Base-by-base conservation (phyloP, 2,797 vertebrate species). In the Steatocranus sp. region DNA sequence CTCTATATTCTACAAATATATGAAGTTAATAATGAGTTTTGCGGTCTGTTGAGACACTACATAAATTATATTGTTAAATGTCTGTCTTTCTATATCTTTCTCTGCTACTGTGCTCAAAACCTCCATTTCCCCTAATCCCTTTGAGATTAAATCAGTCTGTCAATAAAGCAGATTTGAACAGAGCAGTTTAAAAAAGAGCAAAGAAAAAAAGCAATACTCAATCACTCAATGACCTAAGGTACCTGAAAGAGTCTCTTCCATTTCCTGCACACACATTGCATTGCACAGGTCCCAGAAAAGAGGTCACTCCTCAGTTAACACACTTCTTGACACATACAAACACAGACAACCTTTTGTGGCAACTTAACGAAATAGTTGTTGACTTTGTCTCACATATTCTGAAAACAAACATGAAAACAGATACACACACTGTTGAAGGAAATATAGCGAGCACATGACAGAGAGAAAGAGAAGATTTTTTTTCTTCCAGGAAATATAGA, bases 301-400 rank as follows among this genome's bases (percentile, higher is more conserved):
- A 86, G 61, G 51, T n/a, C 50, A 88, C 92, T 83, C 11, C 36
- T 92, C 90, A 82, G 79, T 94, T 92, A 90, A 82, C 91, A 70
- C 79, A 54, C 66, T 63, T 66, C 53, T 86, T 66, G 77, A 75
- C 17, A 74, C 74, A 82, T 76, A 80, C 48, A 80, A 68, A 79
- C 36, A 81, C 34, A 61, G 23, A 70, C 15, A 23, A 23, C 11
- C 38, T 63, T 90, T 86, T 85, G 78, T 86, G 51, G 20, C 10
- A 49, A 68, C 61, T 82, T 48, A 79, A 79, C 50, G 82, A 78
- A 63, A 78, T 75, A 82, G 84, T 78, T 88, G 84, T 87, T 90
- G 80, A 87, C 75, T 75, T 79, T 81, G 75, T 79, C 73, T 79
- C 53, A 53, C 32, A 63, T n/a, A 51, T 78, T 68, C 56, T 83